Evolutionary conservation across 2,113 vertebrate species (phyloP).

Genomic region (Rattus rattus): DNA sequence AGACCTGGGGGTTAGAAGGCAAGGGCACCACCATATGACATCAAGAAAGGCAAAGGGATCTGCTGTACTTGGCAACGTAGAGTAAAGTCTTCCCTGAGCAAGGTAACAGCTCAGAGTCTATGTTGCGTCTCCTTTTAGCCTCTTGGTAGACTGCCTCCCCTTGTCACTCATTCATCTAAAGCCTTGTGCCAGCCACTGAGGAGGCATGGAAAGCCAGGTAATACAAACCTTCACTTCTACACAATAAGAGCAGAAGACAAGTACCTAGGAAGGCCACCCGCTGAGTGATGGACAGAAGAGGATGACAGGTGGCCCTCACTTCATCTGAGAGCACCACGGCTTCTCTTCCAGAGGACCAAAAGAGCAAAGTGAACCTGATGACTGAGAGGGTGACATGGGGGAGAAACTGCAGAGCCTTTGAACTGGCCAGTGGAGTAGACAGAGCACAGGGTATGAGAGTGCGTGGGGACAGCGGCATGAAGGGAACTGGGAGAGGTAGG

Average conservation of each 20-base stretch:
- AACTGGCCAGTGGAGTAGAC: not conserved
- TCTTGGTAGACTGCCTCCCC: not conserved
- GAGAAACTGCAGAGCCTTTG: not conserved
- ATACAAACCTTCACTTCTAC: not conserved
- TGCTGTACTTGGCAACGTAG: not conserved
- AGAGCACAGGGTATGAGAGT: not conserved
- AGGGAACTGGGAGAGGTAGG: not conserved
- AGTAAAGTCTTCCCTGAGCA: not conserved
- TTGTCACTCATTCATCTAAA: not conserved
- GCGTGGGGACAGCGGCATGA: rapidly evolving
- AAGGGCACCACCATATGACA: not conserved
- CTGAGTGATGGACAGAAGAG: not conserved
- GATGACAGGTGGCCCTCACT: too few species aligned
- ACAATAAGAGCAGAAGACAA: not conserved
- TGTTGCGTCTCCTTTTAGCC: not conserved
- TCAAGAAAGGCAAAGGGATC: not conserved
- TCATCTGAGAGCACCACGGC: not conserved
- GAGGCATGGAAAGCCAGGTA: not conserved
- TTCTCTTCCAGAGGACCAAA: not conserved
- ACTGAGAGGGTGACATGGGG: rapidly evolving
- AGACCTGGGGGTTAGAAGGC: not conserved
- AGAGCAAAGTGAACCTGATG: not conserved
- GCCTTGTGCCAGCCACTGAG: not conserved
- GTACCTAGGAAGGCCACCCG: not conserved
- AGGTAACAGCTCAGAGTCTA: not conserved